A percentile compares a stretch with the other conserved stretches of the same genome.
These are phyloP conservation scores for Ornithoptera priamus DNA, from an alignment of 2,888 invertebrate species.

Conservation along the genomic window DNA sequence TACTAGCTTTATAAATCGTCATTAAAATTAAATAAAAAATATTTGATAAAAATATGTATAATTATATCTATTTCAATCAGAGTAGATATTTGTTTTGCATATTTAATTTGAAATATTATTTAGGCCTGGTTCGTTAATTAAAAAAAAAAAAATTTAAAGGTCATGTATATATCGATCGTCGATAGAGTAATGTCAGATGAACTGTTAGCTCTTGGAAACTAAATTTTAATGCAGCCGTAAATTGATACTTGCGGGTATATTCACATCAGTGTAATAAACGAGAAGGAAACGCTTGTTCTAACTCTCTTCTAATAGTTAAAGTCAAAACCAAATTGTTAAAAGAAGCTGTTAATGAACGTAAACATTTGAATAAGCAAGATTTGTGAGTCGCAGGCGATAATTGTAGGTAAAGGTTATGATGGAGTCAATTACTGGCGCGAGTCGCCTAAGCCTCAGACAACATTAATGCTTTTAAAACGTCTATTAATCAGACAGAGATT, in stretches of 20 bases:
- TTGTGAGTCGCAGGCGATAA: slow-evolving; percentile 37
- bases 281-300: too few relatives aligned
- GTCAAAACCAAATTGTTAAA: background rate
- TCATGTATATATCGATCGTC: background rate
- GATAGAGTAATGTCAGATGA: background rate
- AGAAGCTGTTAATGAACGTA: background rate
- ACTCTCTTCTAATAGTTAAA: background rate
- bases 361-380: background rate
- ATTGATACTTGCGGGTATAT: background rate
- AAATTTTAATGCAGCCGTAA: background rate
- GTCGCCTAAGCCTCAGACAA: slow-evolving; percentile 50
- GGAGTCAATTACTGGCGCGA: slow-evolving; percentile 65
- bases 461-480: slow-evolving; percentile 52
- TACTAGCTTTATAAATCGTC: background rate
- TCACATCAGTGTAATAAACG: too few relatives aligned
- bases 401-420: slow-evolving; percentile 60
- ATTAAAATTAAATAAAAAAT: background rate
- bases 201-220: background rate
- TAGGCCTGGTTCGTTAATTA: background rate
- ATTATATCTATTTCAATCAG: background rate
- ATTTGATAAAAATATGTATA: background rate
- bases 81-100: background rate
- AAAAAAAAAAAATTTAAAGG: background rate
- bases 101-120: background rate
- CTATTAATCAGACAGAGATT: slow-evolving; percentile 74